Evolutionary conservation across 1,140 invertebrate genomes (phyloP).

Genomic region (Zaprionus taronus): DNA sequence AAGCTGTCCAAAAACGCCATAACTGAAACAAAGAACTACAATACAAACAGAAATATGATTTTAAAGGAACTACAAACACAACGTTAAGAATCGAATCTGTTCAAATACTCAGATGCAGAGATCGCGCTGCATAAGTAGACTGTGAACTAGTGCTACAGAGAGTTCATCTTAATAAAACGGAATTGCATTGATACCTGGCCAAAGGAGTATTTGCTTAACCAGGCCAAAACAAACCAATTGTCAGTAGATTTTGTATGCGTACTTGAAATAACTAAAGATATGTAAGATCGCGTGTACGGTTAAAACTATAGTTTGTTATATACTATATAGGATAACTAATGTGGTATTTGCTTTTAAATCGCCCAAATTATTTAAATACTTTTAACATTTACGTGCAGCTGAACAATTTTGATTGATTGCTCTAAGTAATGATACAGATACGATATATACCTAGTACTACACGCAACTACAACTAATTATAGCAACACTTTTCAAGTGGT

Average conservation of each 20-base stretch:
- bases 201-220: conserved; percentile 1
- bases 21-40: conserved; percentile 28
- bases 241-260: conserved; percentile 60
- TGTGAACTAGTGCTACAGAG: conserved; percentile 46
- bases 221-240: conserved; percentile 24
- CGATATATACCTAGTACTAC: conserved; percentile 9
- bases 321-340: conserved; percentile 45
- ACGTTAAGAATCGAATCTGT: neutral
- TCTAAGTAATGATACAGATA: conserved; percentile 7
- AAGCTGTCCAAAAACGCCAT: conserved; percentile 65
- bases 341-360: conserved; percentile 74
- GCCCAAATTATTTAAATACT: conserved; percentile 59
- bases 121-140: conserved; percentile 12
- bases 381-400: conserved; percentile 32
- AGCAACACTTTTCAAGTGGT: conserved; percentile 42
- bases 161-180: conserved; percentile 45
- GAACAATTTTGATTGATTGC: conserved; percentile 17
- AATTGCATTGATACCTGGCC: conserved; percentile 49
- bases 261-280: conserved; percentile 21
- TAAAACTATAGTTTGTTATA: conserved; percentile 63
- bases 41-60: conserved; percentile 25
- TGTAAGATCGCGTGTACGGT: conserved; percentile 29
- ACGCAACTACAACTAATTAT: neutral
- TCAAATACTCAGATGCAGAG: conserved; percentile 54
- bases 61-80: conserved; percentile 7